Conservation (phyloP, 2,888 invertebrate genomes). For the Morinoia aosen region DNA sequence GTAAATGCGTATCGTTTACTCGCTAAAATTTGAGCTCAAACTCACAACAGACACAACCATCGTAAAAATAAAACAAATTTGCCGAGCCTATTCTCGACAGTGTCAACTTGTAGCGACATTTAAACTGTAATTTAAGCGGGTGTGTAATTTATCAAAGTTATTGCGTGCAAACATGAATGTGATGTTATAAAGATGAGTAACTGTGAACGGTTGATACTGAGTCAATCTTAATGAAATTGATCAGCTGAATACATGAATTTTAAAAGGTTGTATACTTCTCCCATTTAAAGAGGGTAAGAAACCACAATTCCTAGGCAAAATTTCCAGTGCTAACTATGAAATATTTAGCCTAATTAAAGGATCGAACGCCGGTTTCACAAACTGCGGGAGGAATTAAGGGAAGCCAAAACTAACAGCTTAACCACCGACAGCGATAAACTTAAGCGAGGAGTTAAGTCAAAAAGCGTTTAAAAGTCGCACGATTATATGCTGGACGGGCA, state of each 20-base stretch:
- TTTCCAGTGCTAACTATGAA: not conserved
- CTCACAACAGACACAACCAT: conserved; percentile 3
- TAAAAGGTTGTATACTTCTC: not conserved
- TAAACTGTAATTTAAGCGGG: too few species aligned
- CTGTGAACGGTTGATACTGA: not conserved
- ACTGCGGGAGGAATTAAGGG: not conserved
- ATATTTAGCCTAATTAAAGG: not conserved
- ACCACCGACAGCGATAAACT: not conserved
- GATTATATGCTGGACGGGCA: not conserved
- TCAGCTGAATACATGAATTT: not conserved
- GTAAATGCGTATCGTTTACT: not conserved
- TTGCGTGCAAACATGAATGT: too few species aligned
- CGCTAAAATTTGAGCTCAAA: not conserved
- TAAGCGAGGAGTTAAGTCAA: not conserved
- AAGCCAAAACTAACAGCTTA: not conserved
- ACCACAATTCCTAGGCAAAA: not conserved
- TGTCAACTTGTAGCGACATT: too few species aligned
- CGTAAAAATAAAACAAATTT: not conserved
- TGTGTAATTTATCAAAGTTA: too few species aligned
- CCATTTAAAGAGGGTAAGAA: not conserved
- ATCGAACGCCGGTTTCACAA: not conserved
- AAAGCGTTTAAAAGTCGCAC: not conserved
- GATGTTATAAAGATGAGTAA: not conserved
- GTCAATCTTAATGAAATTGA: not conserved
- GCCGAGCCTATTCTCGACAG: too few species aligned